Evolutionary conservation across 2,797 vertebrate genomes (phyloP).

Genomic region (Tarsius wallacei): DNA sequence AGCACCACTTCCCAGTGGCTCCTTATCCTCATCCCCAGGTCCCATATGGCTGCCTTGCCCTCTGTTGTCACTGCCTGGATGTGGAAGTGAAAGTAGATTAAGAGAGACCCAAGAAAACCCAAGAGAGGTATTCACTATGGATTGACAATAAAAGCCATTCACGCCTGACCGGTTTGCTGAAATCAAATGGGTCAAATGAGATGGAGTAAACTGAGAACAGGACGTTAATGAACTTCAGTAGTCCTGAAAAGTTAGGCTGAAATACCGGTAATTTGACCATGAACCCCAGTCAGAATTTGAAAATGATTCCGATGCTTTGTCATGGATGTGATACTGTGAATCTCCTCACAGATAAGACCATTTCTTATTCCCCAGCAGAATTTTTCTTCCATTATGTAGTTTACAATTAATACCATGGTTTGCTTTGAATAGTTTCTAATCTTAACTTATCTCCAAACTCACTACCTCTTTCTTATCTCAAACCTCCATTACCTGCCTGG

Average conservation of each 20-base stretch:
- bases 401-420: background rate
- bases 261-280: background rate
- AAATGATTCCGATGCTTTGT: slow-evolving; percentile 17
- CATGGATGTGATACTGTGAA: background rate
- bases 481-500: background rate
- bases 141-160: background rate
- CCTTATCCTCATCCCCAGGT: background rate
- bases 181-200: slow-evolving; percentile 13
- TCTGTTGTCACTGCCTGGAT: background rate
- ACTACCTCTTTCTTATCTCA: background rate
- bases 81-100: background rate
- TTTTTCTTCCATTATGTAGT: background rate
- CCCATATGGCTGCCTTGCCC: background rate
- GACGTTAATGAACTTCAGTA: background rate
- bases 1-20: background rate
- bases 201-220: background rate
- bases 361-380: slow-evolving; percentile 6
- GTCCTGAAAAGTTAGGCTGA: background rate
- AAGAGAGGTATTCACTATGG: background rate
- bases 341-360: background rate
- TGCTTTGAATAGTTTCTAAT: slow-evolving; percentile 5
- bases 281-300: background rate
- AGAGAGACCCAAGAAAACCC: background rate
- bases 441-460: background rate
- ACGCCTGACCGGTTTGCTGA: background rate